Evolutionary conservation across 1,140 invertebrate species (phyloP), one percentile per base, ranked within the genome.

Genomic region (Xylocopa sonorina): DNA sequence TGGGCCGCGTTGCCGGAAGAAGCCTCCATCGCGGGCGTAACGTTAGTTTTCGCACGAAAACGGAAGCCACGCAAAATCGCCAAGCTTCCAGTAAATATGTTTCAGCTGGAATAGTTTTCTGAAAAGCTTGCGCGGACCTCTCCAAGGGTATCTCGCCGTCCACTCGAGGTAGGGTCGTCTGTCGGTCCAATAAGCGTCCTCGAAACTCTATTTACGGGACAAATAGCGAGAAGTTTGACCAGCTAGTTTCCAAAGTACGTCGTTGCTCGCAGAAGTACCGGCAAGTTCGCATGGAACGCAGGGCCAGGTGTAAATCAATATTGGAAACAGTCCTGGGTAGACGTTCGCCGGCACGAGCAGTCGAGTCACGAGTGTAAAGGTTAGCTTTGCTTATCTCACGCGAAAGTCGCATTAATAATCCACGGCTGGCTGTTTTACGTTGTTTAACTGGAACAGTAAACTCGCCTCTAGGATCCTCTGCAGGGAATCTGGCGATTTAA

Each of bases 361-460:
- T 32, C 34, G 71, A 68, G 55, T 69, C 57, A 72, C 76, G 64
- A 71, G 46, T 60, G 46, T 64, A 58, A 75, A 80, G 78, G 78
- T 75, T 80, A 80, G 60, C 53, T 21, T 18, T 18, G 50, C 62
- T 80, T 75, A 75, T 80, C 78, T 80, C 78, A 80, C 78, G 78
- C 78, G 78, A 80, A 58, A 60, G 18, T 16, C 53, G 53, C 72
- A 74, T 80, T 80, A 80, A 80, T 80, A 80, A 80, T 67, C 50
- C 62, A 57, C 58, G 32, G 7, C 27, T 50, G 57, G 21, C 32
- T 43, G 32, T 50, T 46, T n/a, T 18, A 29, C 55, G 29, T 41
- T 62, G 55, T 38, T 78, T 29, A 63, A 63, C 41, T 78, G 46
- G 68, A 63, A 78, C 57, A 55, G 34, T 16, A 18, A 32, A 32